Evolutionary conservation across 2,888 invertebrate species (phyloP).

Genomic region (Cosmorhoe ocellata): DNA sequence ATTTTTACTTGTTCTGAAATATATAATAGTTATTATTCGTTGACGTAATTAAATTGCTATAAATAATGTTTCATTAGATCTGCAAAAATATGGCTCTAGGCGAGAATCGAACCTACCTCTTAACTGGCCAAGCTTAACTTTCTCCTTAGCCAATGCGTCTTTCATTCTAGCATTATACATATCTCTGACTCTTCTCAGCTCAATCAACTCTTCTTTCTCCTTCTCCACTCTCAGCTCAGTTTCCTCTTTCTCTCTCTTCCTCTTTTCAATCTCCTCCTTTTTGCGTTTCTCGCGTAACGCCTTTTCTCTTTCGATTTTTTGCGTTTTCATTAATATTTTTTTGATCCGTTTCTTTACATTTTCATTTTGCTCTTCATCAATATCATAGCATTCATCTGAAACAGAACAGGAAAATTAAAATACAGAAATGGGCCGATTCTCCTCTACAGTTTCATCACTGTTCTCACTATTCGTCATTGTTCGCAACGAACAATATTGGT

Average conservation of each 20-base stretch:
- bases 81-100: too few species aligned
- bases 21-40: too few species aligned
- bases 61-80: too few species aligned
- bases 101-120: constrained; percentile 26
- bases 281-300: neutral
- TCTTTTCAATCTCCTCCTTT: constrained; percentile 9
- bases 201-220: constrained; percentile 29
- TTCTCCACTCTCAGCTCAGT: constrained; percentile 24
- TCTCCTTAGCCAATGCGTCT: constrained; percentile 17
- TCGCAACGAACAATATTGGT: too few species aligned
- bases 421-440: too few species aligned
- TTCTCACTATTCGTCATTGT: too few species aligned
- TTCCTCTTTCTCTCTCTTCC: constrained; percentile 12
- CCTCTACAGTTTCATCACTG: too few species aligned
- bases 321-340: constrained; percentile 10
- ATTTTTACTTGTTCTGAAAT: constrained; percentile 33
- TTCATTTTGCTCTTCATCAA: constrained; percentile 12
- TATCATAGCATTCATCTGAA: constrained; percentile 9
- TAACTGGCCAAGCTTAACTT: too few species aligned
- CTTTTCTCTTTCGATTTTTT: constrained; percentile 10
- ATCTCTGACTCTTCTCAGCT: constrained; percentile 44
- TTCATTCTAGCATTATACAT: constrained; percentile 47
- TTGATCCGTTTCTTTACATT: constrained; percentile 20
- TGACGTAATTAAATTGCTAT: too few species aligned
- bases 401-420: too few species aligned